Base-by-base conservation (phyloP, 2,797 vertebrate species). In the Pogonophryne albipinna region DNA sequence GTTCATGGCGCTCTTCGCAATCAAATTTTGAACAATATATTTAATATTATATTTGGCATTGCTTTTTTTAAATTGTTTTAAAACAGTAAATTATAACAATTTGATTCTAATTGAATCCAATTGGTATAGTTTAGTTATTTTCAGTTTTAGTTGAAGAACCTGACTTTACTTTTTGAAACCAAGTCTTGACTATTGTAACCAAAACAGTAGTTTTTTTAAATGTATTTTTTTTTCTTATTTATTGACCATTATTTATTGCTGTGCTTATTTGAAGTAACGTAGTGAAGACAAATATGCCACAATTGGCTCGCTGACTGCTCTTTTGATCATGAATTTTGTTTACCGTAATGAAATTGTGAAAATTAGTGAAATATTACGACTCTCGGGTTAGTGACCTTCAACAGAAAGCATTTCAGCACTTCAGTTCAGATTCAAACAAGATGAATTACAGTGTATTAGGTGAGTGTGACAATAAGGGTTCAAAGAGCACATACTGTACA, bases 291-390 rank as follows among this genome's bases (percentile, higher is more conserved):
- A 70, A 59, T 50, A 74, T 34, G 14, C 27, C 71, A 9, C 78
- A 64, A 78, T 59, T 72, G 51, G 51, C 59, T 72, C 41, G 27
- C 38, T 65, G 66, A 44, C 74, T 51, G 47, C 70, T 69, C 45
- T 61, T 78, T 59, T 82, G 55, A 64, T 64, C 8, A 42, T 67
- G 19, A 65, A 56, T 38, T 78, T 74, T 78, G 71, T 68, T 73
- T 57, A 53, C 45, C 42, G 20, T 53, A 20, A 59, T 59, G 5
- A 60, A 74, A 71, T 58, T 61, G 31, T 34, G 42, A 73, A 27
- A 1, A 53, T 66, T 34, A 63, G 47, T 46, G 50, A 74, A 65
- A 71, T 44, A 66, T 62, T 34, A 41, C 17, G 51, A 65, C 46
- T 58, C 78, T 42, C 1, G 1, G 20, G 59, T 69, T 12, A 10